phyloP scores from a whole-genome alignment of 2,113 vertebrate genomes.

The Rhynchomys soricoides region DNA sequence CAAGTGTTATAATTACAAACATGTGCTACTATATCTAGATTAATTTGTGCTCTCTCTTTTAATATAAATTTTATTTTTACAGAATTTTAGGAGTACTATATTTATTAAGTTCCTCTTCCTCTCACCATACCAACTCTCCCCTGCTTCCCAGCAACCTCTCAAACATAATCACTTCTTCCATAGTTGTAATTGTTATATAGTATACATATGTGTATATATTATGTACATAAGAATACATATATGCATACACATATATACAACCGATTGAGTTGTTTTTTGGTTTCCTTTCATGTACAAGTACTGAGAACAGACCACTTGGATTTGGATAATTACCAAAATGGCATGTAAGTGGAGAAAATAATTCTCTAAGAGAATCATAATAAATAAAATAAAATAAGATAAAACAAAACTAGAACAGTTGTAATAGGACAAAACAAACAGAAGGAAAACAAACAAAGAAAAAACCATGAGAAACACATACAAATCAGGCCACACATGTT shows the following conservation, averaged over 20 bases:
- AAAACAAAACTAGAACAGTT: no score
- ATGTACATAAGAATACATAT: neutral
- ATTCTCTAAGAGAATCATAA: neutral
- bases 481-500: no score
- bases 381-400: no score
- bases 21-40: neutral
- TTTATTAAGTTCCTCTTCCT: neutral
- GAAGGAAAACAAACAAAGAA: no score
- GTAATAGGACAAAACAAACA: no score
- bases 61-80: neutral
- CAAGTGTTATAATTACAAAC: neutral
- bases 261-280: neutral
- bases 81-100: neutral
- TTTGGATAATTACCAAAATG: neutral
- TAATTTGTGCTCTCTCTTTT: neutral
- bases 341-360: neutral
- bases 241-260: neutral
- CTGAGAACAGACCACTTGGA: neutral
- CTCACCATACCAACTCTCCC: neutral
- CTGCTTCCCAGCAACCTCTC: neutral
- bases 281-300: neutral
- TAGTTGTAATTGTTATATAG: neutral
- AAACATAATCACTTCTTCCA: neutral
- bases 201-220: neutral
- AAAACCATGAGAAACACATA: no score